A percentile compares a stretch with the other conserved stretches of the same genome.
phyloP scores from a whole-genome alignment of 1,140 invertebrate species.

The Meloidogyne chitwoodi region DNA sequence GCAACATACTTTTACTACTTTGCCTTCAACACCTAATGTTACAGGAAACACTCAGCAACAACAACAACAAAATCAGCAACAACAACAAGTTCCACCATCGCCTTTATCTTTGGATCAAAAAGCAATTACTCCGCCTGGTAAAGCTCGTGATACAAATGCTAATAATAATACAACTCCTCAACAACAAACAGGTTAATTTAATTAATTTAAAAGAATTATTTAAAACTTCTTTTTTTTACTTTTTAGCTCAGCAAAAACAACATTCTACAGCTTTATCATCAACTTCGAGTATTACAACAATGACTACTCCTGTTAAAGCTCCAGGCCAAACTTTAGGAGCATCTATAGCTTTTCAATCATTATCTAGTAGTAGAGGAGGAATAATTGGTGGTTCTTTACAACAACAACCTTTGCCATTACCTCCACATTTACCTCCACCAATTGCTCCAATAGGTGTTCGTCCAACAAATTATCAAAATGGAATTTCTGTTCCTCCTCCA shows the following conservation, averaged over 20 bases:
- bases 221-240: no score
- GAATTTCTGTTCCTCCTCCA: slow-evolving; percentile 19
- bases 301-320: neutral
- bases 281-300: neutral
- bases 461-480: slow-evolving; percentile 32
- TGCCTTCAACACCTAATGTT: neutral
- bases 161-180: slow-evolving; percentile 20
- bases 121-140: slow-evolving; percentile 33
- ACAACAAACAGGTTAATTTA: slow-evolving; percentile 10
- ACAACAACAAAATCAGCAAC: slow-evolving; percentile 2
- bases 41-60: slow-evolving; percentile 8
- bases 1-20: neutral
- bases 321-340: neutral
- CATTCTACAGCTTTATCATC: neutral
- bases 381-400: neutral
- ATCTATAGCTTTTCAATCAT: neutral
- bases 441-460: slow-evolving; percentile 35
- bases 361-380: neutral
- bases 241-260: no score
- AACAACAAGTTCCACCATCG: slow-evolving; percentile 23
- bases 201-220: no score
- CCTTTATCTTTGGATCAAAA: slow-evolving; percentile 32
- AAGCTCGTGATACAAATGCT: neutral
- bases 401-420: neutral
- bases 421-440: slow-evolving; percentile 11